Evolutionary conservation across 2,113 vertebrate genomes (phyloP), one percentile per base, ranked within the genome.

Genomic region (Percina caprodes): DNA sequence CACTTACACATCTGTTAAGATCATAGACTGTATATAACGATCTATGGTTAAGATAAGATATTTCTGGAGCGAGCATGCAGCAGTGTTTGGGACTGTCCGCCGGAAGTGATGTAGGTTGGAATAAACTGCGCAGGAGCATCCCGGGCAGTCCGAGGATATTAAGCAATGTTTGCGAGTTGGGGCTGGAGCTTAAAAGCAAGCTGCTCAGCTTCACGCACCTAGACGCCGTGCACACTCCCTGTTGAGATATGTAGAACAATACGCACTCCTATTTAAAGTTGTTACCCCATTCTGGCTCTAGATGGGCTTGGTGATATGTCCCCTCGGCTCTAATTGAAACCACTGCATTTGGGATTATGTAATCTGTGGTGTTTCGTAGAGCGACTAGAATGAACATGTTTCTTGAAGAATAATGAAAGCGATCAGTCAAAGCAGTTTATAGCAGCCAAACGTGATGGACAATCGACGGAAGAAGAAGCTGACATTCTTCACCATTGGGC

Each of bases 401-500:
- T 66, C 4, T n/a, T 7, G 12, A 54, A 42, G 39, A 11, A 42
- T 42, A 42, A 42, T 42, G 39, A 42, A 42, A 10, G 39, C 39
- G 7, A 11, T 11, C 10, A 11, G 39, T 42, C 39, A 11, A 13
- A 75, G 19, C 24, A 18, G 3, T 49, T 61, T 16, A 4, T 26
- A 70, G 16, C 39, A 21, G 11, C 14, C n/a, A 42, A 67, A 63
- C 33, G 66, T 26, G 24, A 95, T 96, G 95, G 95, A 96, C 69
- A 19, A 82, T 35, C 84, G 85, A 42, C 86, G 92, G 18, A 95
- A 93, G 75, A 95, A 69, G 85, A 96, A 92, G 56, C 76, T 95
- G 69, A 96, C 96, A 2, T 94, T 93, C 75, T 71, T 93, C 60
- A 94, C 93, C 5, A 95, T 96, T 7, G 96, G 95, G 16, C 86